A percentile compares a stretch with the other conserved stretches of the same genome.
Conservation (phyloP, 1,140 invertebrate genomes). For the Doryteuthis pealeii region DNA sequence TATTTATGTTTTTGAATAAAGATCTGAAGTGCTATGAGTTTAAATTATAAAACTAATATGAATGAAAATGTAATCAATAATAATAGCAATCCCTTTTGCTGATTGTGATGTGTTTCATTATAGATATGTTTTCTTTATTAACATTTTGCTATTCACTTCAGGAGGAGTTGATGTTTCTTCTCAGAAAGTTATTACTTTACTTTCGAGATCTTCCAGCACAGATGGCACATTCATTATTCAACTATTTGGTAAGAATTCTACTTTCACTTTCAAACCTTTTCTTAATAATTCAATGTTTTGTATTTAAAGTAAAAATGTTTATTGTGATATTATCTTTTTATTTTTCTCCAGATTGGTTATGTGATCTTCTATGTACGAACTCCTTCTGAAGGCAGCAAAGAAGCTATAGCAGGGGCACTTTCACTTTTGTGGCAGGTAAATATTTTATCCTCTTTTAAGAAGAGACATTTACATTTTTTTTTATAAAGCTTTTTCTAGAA, state of each 20-base stretch:
- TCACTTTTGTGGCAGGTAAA: constrained; percentile 93
- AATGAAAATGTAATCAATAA: no score
- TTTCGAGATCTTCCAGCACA: constrained; percentile 93
- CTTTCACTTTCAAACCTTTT: no score
- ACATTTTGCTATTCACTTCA: constrained; percentile 44
- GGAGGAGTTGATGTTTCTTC: constrained; percentile 89
- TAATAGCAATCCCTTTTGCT: no score
- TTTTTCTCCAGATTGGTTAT: constrained; percentile 76
- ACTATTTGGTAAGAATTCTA: constrained; percentile 78
- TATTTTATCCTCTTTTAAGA: constrained; percentile 26
- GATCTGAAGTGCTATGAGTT: no score
- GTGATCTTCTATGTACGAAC: constrained; percentile 98
- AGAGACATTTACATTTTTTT: background rate
- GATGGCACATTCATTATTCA: constrained; percentile 97
- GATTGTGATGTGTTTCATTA: no score
- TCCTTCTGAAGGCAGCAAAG: constrained; percentile 90
- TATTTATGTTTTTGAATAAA: no score
- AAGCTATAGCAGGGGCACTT: constrained; percentile 88
- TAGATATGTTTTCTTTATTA: constrained; percentile 15
- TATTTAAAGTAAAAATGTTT: background rate
- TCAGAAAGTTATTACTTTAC: constrained; percentile 90
- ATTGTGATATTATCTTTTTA: background rate
- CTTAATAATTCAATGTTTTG: no score
- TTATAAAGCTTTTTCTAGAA: background rate
- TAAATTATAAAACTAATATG: no score